phyloP scores from a whole-genome alignment of 2,797 vertebrate genomes.

The Enteromius viviparus region DNA sequence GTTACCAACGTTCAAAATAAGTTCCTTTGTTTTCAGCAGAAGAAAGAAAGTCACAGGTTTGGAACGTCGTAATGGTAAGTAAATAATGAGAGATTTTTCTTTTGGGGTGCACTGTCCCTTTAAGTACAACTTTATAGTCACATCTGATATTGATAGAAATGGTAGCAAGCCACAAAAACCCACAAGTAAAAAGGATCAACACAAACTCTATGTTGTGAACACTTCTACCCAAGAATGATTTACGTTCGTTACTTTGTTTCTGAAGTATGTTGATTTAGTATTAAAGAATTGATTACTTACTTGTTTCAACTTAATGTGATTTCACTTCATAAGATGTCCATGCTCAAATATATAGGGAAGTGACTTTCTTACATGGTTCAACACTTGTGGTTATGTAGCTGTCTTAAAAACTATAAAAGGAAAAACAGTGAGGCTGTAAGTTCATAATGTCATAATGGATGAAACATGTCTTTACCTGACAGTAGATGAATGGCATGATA shows the following conservation, averaged over 20 bases:
- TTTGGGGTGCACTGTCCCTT: neutral
- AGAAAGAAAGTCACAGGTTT: neutral
- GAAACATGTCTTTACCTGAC: neutral
- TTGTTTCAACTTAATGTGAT: neutral
- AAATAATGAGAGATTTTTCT: neutral
- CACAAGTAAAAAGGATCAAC: neutral
- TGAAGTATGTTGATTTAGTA: neutral
- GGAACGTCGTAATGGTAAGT: neutral
- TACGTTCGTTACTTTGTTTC: neutral
- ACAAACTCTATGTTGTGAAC: neutral
- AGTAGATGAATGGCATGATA: neutral
- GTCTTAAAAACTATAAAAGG: neutral
- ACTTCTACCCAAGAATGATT: neutral
- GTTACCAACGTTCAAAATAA: neutral
- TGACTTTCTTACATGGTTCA: neutral
- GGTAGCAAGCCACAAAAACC: neutral
- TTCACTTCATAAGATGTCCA: neutral
- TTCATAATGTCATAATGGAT: neutral
- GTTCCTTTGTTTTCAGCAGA: neutral
- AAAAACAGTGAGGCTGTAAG: neutral
- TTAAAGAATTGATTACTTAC: neutral
- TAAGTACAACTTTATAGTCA: too few relatives aligned
- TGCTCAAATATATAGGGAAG: neutral
- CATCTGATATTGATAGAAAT: neutral
- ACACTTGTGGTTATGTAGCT: neutral